Evolutionary conservation across 2,797 vertebrate species (phyloP).

Genomic region (Sardinella longiceps): DNA sequence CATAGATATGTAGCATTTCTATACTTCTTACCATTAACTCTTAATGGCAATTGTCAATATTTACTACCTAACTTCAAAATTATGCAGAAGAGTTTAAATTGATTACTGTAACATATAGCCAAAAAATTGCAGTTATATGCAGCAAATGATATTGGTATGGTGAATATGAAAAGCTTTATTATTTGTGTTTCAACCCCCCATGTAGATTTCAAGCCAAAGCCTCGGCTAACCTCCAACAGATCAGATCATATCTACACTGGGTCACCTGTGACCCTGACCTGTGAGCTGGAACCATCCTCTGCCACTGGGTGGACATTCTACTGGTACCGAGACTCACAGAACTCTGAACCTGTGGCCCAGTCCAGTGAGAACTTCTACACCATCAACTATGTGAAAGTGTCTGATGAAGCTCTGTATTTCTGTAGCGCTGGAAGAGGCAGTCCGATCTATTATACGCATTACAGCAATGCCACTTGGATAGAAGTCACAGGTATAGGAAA

Average conservation of each 20-base stretch:
- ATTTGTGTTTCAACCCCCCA: neutral
- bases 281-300: neutral
- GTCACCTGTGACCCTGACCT: constrained; percentile 29
- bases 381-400: constrained; percentile 21
- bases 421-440: constrained; percentile 31
- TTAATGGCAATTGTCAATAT: too few relatives aligned
- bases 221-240: neutral
- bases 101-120: too few relatives aligned
- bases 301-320: constrained; percentile 31
- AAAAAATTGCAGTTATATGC: too few relatives aligned
- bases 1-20: too few relatives aligned
- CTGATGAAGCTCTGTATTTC: constrained; percentile 6
- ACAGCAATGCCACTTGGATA: constrained; percentile 15
- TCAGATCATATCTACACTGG: neutral
- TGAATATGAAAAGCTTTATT: neutral
- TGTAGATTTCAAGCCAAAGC: constrained; percentile 6
- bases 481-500: constrained; percentile 5
- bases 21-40: too few relatives aligned
- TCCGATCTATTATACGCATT: neutral
- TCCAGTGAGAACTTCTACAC: constrained; percentile 12
- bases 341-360: constrained; percentile 27
- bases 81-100: too few relatives aligned
- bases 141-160: too few relatives aligned
- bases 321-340: constrained; percentile 35
- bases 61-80: too few relatives aligned